A percentile compares a stretch with the other conserved stretches of the same genome.
Evolutionary conservation across 2,113 vertebrate genomes (phyloP).

Genomic region (Hippoglossus stenolepis): DNA sequence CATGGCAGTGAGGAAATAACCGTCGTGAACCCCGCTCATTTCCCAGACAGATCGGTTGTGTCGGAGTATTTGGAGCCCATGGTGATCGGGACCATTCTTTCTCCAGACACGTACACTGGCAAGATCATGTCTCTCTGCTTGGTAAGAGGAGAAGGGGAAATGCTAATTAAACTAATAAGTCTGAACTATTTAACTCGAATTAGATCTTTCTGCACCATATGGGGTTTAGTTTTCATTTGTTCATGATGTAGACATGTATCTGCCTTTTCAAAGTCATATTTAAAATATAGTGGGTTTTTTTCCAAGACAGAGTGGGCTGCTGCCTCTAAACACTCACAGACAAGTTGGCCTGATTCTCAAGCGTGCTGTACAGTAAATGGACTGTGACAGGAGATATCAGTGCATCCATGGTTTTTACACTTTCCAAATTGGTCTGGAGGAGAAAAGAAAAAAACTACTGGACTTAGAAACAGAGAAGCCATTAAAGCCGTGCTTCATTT

Average conservation of each 20-base stretch:
- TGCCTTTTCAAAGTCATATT: background rate
- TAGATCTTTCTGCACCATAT: too few species aligned
- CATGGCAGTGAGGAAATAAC: conserved; percentile 88
- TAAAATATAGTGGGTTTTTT: background rate
- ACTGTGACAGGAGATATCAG: conserved; percentile 16
- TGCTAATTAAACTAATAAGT: background rate
- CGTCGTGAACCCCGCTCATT: conserved; percentile 92
- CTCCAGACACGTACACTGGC: conserved; percentile 89
- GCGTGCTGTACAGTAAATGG: background rate
- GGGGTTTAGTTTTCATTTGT: too few species aligned
- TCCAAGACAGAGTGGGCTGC: background rate
- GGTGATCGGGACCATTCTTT: conserved; percentile 92
- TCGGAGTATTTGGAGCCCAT: conserved; percentile 93
- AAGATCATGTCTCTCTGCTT: conserved; percentile 93
- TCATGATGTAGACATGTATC: background rate
- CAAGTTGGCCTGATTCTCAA: background rate
- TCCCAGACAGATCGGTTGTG: conserved; percentile 89
- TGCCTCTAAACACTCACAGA: background rate
- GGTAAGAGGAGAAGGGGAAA: conserved; percentile 80
- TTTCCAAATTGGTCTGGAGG: background rate
- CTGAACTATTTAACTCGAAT: background rate
- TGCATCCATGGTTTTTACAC: background rate
- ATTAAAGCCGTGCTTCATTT: background rate
- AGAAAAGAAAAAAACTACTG: background rate
- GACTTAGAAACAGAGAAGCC: background rate